Base-by-base conservation (phyloP, 2,113 vertebrate species). In the Odobenus rosmarus region DNA sequence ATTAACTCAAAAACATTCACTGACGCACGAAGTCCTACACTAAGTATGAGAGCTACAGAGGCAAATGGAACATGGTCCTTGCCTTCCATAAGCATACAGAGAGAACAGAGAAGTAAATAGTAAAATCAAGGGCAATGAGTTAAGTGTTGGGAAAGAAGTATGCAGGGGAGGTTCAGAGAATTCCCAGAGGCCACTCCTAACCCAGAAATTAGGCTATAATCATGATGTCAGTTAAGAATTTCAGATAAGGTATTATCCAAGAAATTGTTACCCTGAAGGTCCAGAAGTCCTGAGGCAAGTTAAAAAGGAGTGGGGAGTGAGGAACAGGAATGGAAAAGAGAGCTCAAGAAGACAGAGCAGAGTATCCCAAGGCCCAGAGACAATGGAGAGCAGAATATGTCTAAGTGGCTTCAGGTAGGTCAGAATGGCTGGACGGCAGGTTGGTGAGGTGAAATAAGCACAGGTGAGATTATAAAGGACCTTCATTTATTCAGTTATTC, bases 41-140 rank as follows among this genome's bases (percentile, higher is more conserved):
- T 81, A 39, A 85, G 31, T 4, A 12, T 9, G 46, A 51, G 2
- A 55, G 18, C 15, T 33, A 62, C 26, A 42, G 33, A 76, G 21
- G 16, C 33, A 79, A 86, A 79, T 1, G 26, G 1, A 57, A 21
- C 1, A 24, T 7, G 15, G 42, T 1, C 33, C 7, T 23, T 57
- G 55, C 23, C 24, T 19, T 81, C 1, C 0, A 3, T 19, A 5
- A 93, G 4, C 0, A 16, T 3, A 18, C 0, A 57, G 5, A 59
- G 8, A 57, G 13, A 59, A 46, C 24, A 53, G 14, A 61, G 14
- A 71, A 72, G 14, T 14, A 19, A 33, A 74, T 1, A 15, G n/a
- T 15, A 39, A 82, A 71, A 87, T 39, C 19, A 74, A 49, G 5
- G 15, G 13, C 49, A 53, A 42, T 6, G 2, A 3, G 10, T 31